Evolutionary conservation across 2,113 vertebrate genomes (phyloP).

Genomic region (Caloenas nicobarica): DNA sequence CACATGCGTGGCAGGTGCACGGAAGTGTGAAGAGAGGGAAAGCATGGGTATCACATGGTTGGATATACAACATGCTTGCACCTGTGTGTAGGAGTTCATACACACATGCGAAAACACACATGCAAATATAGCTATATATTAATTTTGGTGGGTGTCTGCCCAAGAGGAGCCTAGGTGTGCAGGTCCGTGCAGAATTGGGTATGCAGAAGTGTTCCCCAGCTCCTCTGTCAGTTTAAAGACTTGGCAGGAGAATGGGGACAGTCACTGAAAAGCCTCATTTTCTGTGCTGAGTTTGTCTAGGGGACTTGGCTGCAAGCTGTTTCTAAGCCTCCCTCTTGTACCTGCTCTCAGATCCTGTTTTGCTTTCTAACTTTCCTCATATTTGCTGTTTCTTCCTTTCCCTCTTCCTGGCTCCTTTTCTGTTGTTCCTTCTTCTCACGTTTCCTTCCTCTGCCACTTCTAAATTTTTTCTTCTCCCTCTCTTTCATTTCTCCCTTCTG

Average conservation of each 20-base stretch:
- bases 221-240: not conserved
- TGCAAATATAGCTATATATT: not conserved
- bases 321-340: not conserved
- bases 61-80: not conserved
- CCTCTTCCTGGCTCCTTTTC: not conserved
- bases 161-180: not conserved
- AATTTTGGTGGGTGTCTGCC: not conserved
- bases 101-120: accelerated
- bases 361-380: not conserved
- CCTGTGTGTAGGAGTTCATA: not conserved
- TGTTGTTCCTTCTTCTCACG: constrained; percentile 16
- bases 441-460: constrained; percentile 8
- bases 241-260: constrained; percentile 10
- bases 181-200: not conserved
- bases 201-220: not conserved
- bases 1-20: constrained; percentile 3
- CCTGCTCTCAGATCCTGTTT: not conserved
- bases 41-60: not conserved
- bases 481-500: not conserved
- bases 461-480: not conserved
- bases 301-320: not conserved
- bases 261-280: constrained; percentile 31
- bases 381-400: not conserved
- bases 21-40: not conserved
- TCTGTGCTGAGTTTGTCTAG: not conserved